phyloP scores from a whole-genome alignment of 2,888 invertebrate species.

The Thymelicus acteon region DNA sequence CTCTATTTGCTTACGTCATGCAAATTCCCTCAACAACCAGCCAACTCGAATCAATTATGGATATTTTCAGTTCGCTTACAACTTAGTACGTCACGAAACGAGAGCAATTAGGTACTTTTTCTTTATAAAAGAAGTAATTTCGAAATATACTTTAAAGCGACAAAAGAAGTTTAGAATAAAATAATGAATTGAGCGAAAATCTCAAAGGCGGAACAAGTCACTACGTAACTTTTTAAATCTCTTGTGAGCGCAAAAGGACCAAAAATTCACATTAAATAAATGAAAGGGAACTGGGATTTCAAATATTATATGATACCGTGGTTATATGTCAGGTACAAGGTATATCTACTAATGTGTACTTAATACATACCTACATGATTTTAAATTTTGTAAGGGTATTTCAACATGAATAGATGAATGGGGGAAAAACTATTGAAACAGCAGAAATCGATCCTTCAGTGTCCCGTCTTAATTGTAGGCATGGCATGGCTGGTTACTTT shows the following conservation, averaged over 20 bases:
- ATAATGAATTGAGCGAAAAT: slow-evolving; percentile 5
- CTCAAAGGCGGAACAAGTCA: background rate
- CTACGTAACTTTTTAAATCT: background rate
- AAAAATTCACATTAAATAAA: background rate
- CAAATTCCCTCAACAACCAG: slow-evolving; percentile 1
- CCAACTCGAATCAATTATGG: slow-evolving; percentile 4
- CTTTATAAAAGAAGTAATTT: background rate
- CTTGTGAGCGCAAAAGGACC: background rate
- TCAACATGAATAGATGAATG: too few relatives aligned
- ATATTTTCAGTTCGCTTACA: background rate
- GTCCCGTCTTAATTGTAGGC: background rate
- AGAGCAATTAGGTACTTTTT: slow-evolving; percentile 7
- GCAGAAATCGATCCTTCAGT: background rate
- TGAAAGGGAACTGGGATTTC: background rate
- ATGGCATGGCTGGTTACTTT: too few relatives aligned
- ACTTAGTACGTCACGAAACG: background rate
- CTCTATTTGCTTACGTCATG: background rate
- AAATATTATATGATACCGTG: background rate
- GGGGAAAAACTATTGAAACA: too few relatives aligned
- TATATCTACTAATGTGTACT: too few relatives aligned
- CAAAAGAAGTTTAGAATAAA: background rate
- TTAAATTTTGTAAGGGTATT: too few relatives aligned
- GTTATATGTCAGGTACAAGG: too few relatives aligned
- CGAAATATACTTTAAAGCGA: background rate
- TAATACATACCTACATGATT: too few relatives aligned